These are phyloP conservation scores for Sebastes paucispinis DNA, from an alignment of 2,797 vertebrate species.

Conservation along the genomic window DNA sequence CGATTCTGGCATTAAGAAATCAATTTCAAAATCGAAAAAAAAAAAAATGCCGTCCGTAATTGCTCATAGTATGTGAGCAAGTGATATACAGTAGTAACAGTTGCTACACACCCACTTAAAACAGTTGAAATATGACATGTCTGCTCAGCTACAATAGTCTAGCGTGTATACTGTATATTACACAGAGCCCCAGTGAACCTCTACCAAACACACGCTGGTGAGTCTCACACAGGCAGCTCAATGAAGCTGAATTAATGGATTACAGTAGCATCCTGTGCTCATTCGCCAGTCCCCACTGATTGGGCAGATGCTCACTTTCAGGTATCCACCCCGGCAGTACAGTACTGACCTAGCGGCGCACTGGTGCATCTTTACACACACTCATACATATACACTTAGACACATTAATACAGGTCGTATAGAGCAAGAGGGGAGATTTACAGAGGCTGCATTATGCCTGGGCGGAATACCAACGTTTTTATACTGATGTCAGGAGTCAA, in stretches of 20 bases:
- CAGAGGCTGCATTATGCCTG: neutral
- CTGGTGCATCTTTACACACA: slow-evolving; percentile 1
- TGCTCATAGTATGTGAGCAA: neutral
- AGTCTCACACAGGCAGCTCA: slow-evolving; percentile 31
- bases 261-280: slow-evolving; percentile 48
- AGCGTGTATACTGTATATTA: slow-evolving; percentile 7
- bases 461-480: neutral
- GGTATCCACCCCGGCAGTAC: slow-evolving; percentile 27
- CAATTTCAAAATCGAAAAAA: too few species aligned
- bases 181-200: neutral
- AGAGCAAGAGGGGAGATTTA: slow-evolving; percentile 6
- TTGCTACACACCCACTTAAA: neutral
- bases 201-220: neutral
- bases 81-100: neutral
- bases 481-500: neutral
- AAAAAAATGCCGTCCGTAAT: too few species aligned
- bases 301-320: slow-evolving; percentile 75
- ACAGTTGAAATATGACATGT: neutral
- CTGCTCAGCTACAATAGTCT: neutral
- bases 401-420: neutral
- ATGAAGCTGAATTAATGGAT: slow-evolving; percentile 74
- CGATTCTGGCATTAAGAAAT: too few species aligned
- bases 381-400: neutral
- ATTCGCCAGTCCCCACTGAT: slow-evolving; percentile 61
- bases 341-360: neutral